These are phyloP conservation scores for Andrena marginata DNA, from an alignment of 2,888 invertebrate genomes.

Conservation along the genomic window DNA sequence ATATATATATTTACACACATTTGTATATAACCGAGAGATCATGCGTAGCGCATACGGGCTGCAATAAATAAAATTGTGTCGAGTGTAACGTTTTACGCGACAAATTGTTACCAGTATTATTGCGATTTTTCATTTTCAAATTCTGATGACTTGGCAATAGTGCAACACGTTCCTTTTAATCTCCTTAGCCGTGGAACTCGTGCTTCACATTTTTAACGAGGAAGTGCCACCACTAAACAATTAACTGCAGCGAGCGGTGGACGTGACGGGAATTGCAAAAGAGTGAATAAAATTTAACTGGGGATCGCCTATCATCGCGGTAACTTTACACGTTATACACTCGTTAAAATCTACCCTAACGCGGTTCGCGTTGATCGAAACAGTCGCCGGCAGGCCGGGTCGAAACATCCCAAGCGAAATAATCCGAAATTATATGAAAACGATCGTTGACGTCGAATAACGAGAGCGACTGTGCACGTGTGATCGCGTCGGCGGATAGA, in stretches of 20 bases:
- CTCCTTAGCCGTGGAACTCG: slow-evolving; percentile 64
- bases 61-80: slow-evolving; percentile 82
- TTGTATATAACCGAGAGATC: slow-evolving; percentile 10
- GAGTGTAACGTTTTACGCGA: slow-evolving; percentile 80
- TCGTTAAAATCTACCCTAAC: slow-evolving; percentile 14
- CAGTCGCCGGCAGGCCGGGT: background rate
- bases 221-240: background rate
- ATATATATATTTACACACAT: too few relatives aligned
- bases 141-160: background rate
- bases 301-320: background rate
- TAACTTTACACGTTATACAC: slow-evolving; percentile 11
- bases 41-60: slow-evolving; percentile 61
- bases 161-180: slow-evolving; percentile 36
- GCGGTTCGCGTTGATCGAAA: slow-evolving; percentile 16
- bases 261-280: background rate
- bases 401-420: slow-evolving; percentile 23
- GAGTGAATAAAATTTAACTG: background rate
- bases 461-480: slow-evolving; percentile 55
- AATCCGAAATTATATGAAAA: slow-evolving; percentile 50
- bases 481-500: slow-evolving; percentile 68
- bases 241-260: background rate
- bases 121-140: slow-evolving; percentile 12
- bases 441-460: slow-evolving; percentile 42
- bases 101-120: slow-evolving; percentile 78
- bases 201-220: background rate